phyloP scores from a whole-genome alignment of 2,888 invertebrate species.

The Drosophila birchii region DNA sequence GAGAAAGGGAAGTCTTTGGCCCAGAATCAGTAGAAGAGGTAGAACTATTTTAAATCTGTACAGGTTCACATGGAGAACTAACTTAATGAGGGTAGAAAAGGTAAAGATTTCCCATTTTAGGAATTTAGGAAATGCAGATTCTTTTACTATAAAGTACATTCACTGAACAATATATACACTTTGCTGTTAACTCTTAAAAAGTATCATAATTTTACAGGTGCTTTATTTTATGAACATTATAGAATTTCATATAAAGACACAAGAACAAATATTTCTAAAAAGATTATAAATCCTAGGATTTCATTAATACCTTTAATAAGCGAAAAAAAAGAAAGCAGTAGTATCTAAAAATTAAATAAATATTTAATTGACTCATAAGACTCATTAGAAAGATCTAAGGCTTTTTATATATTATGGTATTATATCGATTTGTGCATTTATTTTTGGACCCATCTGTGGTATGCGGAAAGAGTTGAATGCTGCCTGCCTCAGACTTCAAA shows the following conservation, averaged over 20 bases:
- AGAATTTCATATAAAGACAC: no score
- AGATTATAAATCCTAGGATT: background rate
- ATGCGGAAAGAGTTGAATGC: background rate
- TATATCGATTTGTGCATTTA: no score
- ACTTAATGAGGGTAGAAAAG: background rate
- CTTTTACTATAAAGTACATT: background rate
- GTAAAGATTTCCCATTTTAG: background rate
- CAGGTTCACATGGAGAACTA: background rate
- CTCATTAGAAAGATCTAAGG: background rate
- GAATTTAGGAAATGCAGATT: background rate
- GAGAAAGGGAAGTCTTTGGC: constrained; percentile 26
- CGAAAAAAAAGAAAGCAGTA: background rate
- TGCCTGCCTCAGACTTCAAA: background rate
- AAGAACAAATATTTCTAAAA: no score
- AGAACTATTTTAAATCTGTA: background rate
- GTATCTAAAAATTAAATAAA: background rate
- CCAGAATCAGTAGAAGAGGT: background rate
- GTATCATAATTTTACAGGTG: background rate
- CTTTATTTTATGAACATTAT: no score
- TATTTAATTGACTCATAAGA: background rate
- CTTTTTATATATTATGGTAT: no score
- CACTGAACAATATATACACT: background rate
- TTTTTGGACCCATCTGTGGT: background rate
- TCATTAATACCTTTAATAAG: background rate
- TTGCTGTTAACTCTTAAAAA: background rate